Base-by-base conservation (phyloP, 1,140 invertebrate species). In the Caenorhabditis brenneri region DNA sequence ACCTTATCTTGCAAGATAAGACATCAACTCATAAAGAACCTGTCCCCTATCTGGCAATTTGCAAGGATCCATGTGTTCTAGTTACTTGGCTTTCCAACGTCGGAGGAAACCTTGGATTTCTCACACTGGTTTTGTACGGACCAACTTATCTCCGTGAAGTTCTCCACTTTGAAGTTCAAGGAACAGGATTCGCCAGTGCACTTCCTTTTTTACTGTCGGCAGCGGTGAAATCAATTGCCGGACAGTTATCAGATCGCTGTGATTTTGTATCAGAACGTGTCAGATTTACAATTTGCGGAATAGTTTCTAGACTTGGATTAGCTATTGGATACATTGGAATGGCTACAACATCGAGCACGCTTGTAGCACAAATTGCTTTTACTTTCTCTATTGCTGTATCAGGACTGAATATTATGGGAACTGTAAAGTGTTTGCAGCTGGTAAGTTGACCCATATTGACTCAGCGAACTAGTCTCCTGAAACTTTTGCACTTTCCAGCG, bases 151-250 rank as follows among this genome's bases (percentile, higher is more conserved):
- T 88, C 5, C 89, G 89, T 80, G 49, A 88, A 86, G 88, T 88
- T 53, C 79, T 88, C 15, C 46, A 82, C 6, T 84, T 88, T 42
- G 86, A 88, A 39, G 79, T 88, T n/a, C 27, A 53, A 15, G 58
- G 55, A 36, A 89, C 88, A 10, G 88, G 88, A 6, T 82, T 87
- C 19, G 89, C 87, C n/a, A 85, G 89, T 10, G 88, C 88, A 10
- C 33, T 90, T 27, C 88, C 88, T 4, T 88, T 88, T 60, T 22
- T 89, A n/a, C 60, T 87, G 9, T 84, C 89, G 0, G 58, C 84
- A 15, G 46, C 88, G 15, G 79, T 87, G 16, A 89, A 89, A 83
- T 79, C 89, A 31, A 78, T 90, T 29, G 88, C 86, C 10, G 88
- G 89, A 0, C 88, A 88, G 33, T 82, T 89, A 12, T 87, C 83